Percentiles rank a stretch among this genome's conserved stretches.
phyloP scores from a whole-genome alignment of 2,797 vertebrate species.

The Muscicapa striata region DNA sequence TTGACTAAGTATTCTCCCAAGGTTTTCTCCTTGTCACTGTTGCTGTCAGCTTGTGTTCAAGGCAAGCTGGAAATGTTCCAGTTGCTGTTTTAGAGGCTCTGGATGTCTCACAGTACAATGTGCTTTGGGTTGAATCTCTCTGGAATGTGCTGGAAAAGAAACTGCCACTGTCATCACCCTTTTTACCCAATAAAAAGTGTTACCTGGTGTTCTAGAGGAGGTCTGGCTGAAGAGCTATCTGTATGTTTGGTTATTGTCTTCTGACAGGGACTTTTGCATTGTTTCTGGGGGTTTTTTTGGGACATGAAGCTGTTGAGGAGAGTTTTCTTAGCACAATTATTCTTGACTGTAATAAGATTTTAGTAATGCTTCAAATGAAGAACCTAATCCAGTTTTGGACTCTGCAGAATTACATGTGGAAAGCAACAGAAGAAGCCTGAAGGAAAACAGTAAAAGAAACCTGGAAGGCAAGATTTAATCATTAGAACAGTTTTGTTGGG shows the following conservation, averaged over 20 bases:
- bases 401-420: neutral
- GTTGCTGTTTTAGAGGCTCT: neutral
- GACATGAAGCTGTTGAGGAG: neutral
- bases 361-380: neutral
- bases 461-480: neutral
- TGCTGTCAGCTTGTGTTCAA: neutral
- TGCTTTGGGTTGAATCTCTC: neutral
- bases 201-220: neutral
- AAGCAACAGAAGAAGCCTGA: neutral
- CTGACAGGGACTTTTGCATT: neutral
- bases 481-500: neutral
- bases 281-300: neutral
- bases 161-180: neutral
- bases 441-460: neutral
- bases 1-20: neutral
- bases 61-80: neutral
- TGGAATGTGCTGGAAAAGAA: neutral
- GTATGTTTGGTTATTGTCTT: neutral
- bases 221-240: neutral
- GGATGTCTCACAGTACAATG: neutral
- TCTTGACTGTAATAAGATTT: neutral
- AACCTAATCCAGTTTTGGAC: neutral
- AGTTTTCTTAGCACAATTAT: neutral
- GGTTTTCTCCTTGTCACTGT: neutral
- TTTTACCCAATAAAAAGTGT: neutral